Conservation (phyloP, 2,888 invertebrate genomes). For the Odontocolon sp. region DNA sequence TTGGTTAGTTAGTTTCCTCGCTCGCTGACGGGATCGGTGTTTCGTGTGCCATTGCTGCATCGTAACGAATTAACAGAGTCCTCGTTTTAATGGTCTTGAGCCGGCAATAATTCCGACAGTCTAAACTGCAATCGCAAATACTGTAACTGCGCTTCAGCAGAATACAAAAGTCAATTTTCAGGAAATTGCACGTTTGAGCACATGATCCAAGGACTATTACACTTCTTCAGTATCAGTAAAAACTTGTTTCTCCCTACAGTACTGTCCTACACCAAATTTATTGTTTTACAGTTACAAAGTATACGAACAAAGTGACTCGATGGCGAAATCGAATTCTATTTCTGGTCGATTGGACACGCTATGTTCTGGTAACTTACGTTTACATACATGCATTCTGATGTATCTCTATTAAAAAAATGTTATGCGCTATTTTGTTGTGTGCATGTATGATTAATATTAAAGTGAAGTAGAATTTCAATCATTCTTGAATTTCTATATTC, state of each 20-base stretch:
- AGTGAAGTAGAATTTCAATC: too few species aligned
- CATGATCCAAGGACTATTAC: neutral
- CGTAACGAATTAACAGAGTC: constrained; percentile 15
- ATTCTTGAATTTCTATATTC: too few species aligned
- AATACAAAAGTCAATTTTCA: constrained; percentile 29
- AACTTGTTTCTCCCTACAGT: neutral
- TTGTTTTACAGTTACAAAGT: neutral
- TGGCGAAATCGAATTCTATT: constrained; percentile 57
- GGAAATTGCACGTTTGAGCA: constrained; percentile 16
- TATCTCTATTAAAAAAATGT: too few species aligned
- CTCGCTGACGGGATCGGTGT: neutral
- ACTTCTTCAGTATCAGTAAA: neutral
- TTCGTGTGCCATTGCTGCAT: neutral
- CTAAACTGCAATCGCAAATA: neutral
- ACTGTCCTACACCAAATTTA: constrained; percentile 13
- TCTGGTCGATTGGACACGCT: constrained; percentile 36
- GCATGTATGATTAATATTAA: too few species aligned
- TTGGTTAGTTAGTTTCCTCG: constrained; percentile 2
- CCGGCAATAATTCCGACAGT: neutral
- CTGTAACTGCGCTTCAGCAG: neutral
- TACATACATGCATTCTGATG: constrained; percentile 2
- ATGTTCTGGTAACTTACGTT: neutral
- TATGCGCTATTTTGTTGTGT: too few species aligned
- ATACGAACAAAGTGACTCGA: constrained; percentile 2
- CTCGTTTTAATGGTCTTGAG: constrained; percentile 12